Evolutionary conservation across 1,140 invertebrate species (phyloP).

Genomic region (Sarcophaga bullata): DNA sequence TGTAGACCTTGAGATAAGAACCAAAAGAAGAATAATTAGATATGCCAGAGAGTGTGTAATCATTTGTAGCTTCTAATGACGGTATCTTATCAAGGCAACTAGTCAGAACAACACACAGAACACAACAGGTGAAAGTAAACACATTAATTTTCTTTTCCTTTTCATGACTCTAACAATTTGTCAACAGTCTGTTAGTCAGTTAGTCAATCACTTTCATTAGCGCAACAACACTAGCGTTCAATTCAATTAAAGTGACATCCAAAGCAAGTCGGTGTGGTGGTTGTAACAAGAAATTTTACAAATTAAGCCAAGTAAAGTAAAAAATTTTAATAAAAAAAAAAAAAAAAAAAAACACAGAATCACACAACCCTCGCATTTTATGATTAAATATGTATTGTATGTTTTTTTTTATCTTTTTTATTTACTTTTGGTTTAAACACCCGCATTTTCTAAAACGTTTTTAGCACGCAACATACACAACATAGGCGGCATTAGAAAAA

Average conservation of each 20-base stretch:
- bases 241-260: background rate
- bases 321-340: too few species aligned
- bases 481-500: too few species aligned
- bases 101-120: background rate
- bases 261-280: background rate
- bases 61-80: background rate
- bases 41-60: background rate
- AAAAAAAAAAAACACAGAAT: background rate
- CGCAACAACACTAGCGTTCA: background rate
- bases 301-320: too few species aligned
- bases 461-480: background rate
- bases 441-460: conserved; percentile 11
- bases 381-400: background rate
- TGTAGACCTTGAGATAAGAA: background rate
- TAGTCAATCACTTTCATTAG: background rate
- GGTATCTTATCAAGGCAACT: background rate
- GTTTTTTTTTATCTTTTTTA: background rate
- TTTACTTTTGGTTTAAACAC: background rate
- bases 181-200: background rate
- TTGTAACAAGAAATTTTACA: background rate
- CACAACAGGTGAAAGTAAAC: background rate
- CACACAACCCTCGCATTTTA: background rate
- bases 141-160: background rate
- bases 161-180: background rate
- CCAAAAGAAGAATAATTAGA: background rate